A percentile compares a stretch with the other conserved stretches of the same genome.
These are phyloP conservation scores for Drosophila virilis DNA, from an alignment of 1,140 invertebrate species.

Conservation along the genomic window DNA sequence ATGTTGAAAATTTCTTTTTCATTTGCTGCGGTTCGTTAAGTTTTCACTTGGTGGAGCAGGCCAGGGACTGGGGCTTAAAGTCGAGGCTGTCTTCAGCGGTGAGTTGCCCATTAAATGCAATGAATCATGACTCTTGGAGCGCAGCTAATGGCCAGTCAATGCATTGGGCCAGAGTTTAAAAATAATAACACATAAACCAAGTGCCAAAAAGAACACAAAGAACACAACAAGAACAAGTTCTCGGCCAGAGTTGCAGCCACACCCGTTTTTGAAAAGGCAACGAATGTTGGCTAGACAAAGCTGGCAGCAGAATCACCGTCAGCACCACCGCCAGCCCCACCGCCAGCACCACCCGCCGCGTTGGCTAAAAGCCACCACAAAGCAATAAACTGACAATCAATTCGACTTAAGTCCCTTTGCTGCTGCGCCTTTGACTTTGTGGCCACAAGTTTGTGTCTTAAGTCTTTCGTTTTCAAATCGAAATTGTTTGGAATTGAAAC, in stretches of 20 bases:
- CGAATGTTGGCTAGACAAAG: conserved; percentile 40
- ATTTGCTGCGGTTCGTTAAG: conserved; percentile 60
- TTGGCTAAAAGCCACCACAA: conserved; percentile 45
- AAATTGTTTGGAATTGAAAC: conserved; percentile 68
- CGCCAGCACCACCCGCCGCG: conserved; percentile 26
- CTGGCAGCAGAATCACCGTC: neutral
- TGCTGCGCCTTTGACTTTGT: conserved; percentile 60
- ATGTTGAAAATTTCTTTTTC: conserved; percentile 59
- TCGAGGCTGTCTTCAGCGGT: conserved; percentile 57
- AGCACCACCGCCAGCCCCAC: neutral
- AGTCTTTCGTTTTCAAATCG: conserved; percentile 64
- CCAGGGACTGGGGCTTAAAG: conserved; percentile 25
- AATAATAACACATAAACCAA: conserved; percentile 3
- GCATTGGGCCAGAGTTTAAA: conserved; percentile 16
- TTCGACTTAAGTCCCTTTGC: conserved; percentile 55
- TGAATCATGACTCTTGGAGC: conserved; percentile 65
- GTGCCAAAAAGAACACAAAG: neutral
- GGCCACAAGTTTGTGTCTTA: conserved; percentile 68
- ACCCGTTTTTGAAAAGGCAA: conserved; percentile 35
- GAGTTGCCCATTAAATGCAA: conserved; percentile 60
- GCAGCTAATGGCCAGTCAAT: conserved; percentile 44
- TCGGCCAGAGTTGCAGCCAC: conserved; percentile 60
- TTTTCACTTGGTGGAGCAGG: conserved; percentile 39
- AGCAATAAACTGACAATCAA: conserved; percentile 76
- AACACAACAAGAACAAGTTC: conserved; percentile 57